Evolutionary conservation across 2,797 vertebrate genomes (phyloP), one percentile per base, ranked within the genome.

Genomic region (Buceros bicornis): DNA sequence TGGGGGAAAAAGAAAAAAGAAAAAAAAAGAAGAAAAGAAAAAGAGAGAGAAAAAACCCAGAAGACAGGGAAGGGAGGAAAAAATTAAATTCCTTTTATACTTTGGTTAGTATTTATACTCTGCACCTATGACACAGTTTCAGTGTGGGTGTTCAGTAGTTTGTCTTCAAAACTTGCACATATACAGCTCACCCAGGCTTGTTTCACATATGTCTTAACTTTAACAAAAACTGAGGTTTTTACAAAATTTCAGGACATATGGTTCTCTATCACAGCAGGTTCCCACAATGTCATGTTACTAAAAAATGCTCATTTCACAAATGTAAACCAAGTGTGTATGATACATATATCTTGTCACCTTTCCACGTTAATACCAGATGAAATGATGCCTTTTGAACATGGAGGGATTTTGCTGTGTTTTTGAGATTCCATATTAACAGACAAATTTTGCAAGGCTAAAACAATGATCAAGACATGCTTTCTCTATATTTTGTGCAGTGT

Each of bases 1-100:
- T 3, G 7, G 40, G 3, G 2, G 0, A 0, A 1, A 19, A 19
- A 17, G 13, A 50, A 5, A 13, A 16, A 12, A 3, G 3, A 3
- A 7, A 0, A 35, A 2, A 5, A 14, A 16, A 15, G 2, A 18
- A 29, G 28, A 11, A 58, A 33, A 20, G n/a, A 58, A 24, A 50
- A 24, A 5, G 12, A 16, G 13, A 3, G 18, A 29, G 26, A 11
- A 33, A 3, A 58, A 35, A 24, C 29, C 19, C 0, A 24, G 28
- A 40, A 47, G 33, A 37, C 21, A 61, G 8, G 0, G 37, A 90
- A 14, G 12, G 10, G 71, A 78, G 21, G 33, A 92, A 83, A 6
- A 72, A 57, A 83, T 37, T 45, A 83, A 37, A 73, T 90, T 89
- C 4, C 3, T 84, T 74, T 65, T 37, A 16, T 11, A 54, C 25